phyloP scores from a whole-genome alignment of 2,797 vertebrate species.

The Leucoraja ocellata region DNA sequence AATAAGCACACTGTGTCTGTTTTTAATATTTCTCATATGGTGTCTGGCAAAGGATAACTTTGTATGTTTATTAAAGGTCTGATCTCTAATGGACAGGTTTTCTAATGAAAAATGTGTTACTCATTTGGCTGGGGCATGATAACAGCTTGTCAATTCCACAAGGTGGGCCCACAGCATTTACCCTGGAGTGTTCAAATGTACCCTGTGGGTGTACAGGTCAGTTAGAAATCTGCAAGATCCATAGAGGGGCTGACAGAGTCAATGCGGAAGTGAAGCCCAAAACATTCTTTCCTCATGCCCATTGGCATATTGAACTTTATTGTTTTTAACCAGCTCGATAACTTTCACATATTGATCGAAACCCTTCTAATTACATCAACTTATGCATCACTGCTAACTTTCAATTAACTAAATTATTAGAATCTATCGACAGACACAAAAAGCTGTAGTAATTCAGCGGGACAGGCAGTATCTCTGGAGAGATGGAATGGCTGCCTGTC shows the following conservation, averaged over 20 bases:
- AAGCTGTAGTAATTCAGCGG: too few species aligned
- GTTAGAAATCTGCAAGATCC: neutral
- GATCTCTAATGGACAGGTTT: constrained; percentile 23
- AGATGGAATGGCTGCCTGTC: too few species aligned
- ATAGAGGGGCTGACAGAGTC: neutral
- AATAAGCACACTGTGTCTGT: constrained; percentile 23
- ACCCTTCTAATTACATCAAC: neutral
- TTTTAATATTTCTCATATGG: constrained; percentile 32
- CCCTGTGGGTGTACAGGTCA: neutral
- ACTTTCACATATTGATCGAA: neutral
- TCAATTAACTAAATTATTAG: neutral
- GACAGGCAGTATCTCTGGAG: too few species aligned
- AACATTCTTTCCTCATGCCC: neutral
- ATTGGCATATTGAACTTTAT: neutral
- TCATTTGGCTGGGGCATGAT: constrained; percentile 25
- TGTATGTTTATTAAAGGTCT: constrained; percentile 21
- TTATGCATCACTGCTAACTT: neutral
- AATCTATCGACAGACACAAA: neutral
- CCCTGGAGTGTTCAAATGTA: constrained; percentile 10
- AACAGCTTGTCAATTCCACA: constrained; percentile 34
- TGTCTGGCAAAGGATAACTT: constrained; percentile 32
- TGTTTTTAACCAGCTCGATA: constrained; percentile 13
- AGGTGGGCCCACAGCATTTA: constrained; percentile 30
- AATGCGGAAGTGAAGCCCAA: constrained; percentile 26
- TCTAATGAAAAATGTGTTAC: constrained; percentile 36